A percentile compares a stretch with the other conserved stretches of the same genome.
phyloP scores from a whole-genome alignment of 2,113 vertebrate genomes.

The Leuciscus idus region DNA sequence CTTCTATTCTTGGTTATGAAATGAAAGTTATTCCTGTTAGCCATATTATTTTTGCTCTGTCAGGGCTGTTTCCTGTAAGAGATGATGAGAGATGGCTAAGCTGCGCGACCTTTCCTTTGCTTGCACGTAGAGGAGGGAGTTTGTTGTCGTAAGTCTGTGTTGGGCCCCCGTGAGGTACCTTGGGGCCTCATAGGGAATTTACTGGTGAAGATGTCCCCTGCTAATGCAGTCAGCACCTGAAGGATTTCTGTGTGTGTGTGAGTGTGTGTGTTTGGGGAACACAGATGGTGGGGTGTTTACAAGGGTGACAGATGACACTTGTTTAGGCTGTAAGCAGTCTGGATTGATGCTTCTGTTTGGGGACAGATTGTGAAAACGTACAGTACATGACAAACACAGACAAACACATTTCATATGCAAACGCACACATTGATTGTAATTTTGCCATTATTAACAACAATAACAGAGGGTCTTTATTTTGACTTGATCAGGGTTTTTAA shows the following conservation, averaged over 20 bases:
- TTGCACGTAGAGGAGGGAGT: slow-evolving; percentile 1
- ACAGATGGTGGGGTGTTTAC: slow-evolving; percentile 55
- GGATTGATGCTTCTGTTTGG: background rate
- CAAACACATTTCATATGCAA: background rate
- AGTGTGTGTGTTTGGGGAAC: background rate
- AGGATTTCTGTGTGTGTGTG: slow-evolving; percentile 4
- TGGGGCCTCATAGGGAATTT: slow-evolving; percentile 18
- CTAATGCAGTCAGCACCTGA: slow-evolving; percentile 13
- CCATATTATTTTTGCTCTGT: slow-evolving; percentile 20
- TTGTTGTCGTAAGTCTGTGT: slow-evolving; percentile 38
- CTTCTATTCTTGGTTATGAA: slow-evolving; percentile 31
- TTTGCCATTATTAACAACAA: background rate
- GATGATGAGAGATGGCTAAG: slow-evolving; percentile 28
- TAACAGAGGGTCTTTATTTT: background rate
- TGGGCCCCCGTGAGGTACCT: slow-evolving; percentile 5
- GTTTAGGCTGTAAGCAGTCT: slow-evolving; percentile 44
- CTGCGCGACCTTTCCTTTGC: background rate
- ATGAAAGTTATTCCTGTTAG: slow-evolving; percentile 25
- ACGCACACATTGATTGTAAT: background rate
- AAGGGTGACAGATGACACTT: slow-evolving; percentile 35
- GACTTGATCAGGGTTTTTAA: too few relatives aligned
- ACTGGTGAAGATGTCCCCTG: background rate
- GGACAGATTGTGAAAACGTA: background rate
- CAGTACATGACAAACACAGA: background rate
- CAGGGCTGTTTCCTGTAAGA: slow-evolving; percentile 21